phyloP scores from a whole-genome alignment of 2,797 vertebrate species.

The Neomorphus geoffroyi region DNA sequence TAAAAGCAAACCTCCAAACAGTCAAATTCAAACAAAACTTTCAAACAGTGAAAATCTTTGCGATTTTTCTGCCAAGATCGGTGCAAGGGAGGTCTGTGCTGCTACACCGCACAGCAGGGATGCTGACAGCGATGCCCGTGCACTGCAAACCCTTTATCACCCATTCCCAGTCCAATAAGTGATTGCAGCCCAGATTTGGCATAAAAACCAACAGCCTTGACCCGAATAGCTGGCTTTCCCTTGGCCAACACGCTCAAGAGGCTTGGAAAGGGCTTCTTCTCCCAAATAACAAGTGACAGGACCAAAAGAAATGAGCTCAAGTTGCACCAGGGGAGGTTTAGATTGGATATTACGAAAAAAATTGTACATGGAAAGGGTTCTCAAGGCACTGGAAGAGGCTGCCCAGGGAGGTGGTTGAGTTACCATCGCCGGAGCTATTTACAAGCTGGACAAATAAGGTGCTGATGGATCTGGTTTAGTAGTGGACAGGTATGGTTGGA shows the following conservation, averaged over 20 bases:
- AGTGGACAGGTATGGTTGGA: too few species aligned
- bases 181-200: not conserved
- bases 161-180: fast-evolving
- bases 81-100: not conserved
- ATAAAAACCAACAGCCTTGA: not conserved
- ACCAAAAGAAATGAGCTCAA: too few species aligned
- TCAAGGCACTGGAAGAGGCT: too few species aligned
- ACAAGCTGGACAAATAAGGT: too few species aligned
- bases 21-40: not conserved
- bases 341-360: too few species aligned
- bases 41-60: not conserved
- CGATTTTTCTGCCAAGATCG: fast-evolving
- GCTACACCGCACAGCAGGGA: fast-evolving
- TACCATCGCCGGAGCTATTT: too few species aligned
- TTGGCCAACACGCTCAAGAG: not conserved
- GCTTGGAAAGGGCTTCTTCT: not conserved
- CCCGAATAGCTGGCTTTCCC: fast-evolving
- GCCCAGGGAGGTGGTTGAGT: too few species aligned
- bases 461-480: too few species aligned
- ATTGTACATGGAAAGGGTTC: too few species aligned
- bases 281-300: too few species aligned
- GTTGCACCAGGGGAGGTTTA: too few species aligned
- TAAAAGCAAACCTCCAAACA: not conserved
- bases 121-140: fast-evolving
- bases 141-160: not conserved